phyloP scores from a whole-genome alignment of 2,113 vertebrate species.

The Alaudala cheleensis region DNA sequence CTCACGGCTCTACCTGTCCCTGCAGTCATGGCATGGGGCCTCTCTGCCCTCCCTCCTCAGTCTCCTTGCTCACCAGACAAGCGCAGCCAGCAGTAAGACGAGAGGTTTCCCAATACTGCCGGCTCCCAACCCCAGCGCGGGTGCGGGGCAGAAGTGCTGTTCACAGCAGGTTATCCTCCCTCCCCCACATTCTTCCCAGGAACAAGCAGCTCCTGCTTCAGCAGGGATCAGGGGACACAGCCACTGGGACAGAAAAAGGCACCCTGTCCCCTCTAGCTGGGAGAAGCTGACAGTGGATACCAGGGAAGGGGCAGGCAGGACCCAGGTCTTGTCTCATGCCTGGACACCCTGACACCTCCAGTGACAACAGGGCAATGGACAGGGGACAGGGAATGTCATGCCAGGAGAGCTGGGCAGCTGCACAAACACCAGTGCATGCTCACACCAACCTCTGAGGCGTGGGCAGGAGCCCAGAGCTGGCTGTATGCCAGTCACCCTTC shows the following conservation, averaged over 20 bases:
- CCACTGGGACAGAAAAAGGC: not conserved
- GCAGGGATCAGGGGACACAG: not conserved
- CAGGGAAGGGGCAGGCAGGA: not conserved
- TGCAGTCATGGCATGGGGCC: not conserved
- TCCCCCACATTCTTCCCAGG: not conserved
- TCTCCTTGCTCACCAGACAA: constrained; percentile 29
- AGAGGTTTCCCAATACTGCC: constrained; percentile 43
- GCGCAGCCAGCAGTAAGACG: constrained; percentile 23
- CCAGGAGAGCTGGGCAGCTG: not conserved
- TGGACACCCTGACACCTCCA: not conserved
- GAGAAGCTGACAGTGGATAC: not conserved
- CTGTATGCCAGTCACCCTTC: not conserved
- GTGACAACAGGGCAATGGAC: not conserved
- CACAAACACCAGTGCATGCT: not conserved
- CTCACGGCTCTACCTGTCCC: accelerated
- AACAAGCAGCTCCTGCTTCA: not conserved
- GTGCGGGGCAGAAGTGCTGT: not conserved
- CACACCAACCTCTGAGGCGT: not conserved
- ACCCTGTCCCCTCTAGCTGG: not conserved
- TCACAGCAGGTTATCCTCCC: constrained; percentile 4
- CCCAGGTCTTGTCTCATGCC: not conserved
- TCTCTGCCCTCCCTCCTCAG: not conserved
- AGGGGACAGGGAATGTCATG: not conserved
- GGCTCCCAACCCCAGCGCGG: not conserved
- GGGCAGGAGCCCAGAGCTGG: not conserved